A percentile compares a stretch with the other conserved stretches of the same genome.
Evolutionary conservation across 2,797 vertebrate genomes (phyloP).

Genomic region (Aphelocoma californica): DNA sequence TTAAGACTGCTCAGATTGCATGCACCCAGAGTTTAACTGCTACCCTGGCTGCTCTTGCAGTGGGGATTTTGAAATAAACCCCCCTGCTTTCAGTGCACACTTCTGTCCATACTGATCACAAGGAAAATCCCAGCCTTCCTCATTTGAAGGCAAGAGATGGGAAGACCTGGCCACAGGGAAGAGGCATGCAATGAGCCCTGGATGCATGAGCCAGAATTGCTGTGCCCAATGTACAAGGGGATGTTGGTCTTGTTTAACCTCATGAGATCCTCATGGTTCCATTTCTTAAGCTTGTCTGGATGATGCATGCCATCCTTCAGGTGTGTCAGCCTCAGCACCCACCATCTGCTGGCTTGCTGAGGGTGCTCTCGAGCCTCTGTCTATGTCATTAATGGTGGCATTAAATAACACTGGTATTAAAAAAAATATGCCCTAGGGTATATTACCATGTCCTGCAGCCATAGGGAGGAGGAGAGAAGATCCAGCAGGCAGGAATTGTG

Average conservation of each 20-base stretch:
- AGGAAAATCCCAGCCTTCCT: neutral
- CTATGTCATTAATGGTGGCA: neutral
- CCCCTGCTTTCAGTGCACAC: neutral
- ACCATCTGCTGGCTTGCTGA: neutral
- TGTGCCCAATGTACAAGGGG: rapidly evolving
- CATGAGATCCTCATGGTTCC: neutral
- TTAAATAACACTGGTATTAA: neutral
- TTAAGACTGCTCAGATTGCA: neutral
- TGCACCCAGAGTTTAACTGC: neutral
- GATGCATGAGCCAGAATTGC: neutral
- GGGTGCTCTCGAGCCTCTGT: neutral
- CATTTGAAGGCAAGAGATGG: neutral
- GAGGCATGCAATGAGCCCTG: neutral
- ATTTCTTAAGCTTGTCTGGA: neutral
- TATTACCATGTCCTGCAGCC: too few species aligned
- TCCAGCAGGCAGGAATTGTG: too few species aligned
- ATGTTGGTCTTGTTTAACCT: neutral
- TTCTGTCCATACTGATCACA: rapidly evolving
- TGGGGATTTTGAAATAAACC: neutral
- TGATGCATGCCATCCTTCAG: neutral
- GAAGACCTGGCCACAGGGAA: neutral
- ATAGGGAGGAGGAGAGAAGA: too few species aligned
- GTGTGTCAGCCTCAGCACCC: neutral
- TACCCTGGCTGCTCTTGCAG: neutral
- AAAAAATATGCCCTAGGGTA: too few species aligned